These are phyloP conservation scores for Alaudala cheleensis DNA, from an alignment of 2,113 vertebrate genomes.

Conservation along the genomic window DNA sequence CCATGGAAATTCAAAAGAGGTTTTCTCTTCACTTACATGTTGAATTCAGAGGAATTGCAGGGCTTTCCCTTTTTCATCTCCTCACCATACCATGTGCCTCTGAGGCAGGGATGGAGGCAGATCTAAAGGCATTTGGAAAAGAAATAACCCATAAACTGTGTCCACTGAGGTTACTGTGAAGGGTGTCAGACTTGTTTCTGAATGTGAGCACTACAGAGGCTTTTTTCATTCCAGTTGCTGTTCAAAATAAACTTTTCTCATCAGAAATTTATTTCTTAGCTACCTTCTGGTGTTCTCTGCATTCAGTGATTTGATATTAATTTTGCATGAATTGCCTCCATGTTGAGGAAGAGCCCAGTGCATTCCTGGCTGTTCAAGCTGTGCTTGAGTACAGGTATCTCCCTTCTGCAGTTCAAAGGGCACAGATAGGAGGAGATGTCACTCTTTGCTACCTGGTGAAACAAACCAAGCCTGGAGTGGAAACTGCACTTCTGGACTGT, in stretches of 20 bases:
- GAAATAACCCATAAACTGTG: not conserved
- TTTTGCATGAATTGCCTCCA: not conserved
- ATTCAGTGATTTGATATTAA: not conserved
- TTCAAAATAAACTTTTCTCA: conserved; percentile 47
- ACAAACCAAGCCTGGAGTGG: not conserved
- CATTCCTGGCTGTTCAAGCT: not conserved
- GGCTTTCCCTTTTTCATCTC: not conserved
- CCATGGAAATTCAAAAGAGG: not conserved
- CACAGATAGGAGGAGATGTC: not conserved
- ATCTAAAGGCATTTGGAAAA: not conserved
- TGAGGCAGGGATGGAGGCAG: not conserved
- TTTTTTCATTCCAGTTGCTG: conserved; percentile 8
- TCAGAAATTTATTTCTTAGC: not conserved
- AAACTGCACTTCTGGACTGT: not conserved
- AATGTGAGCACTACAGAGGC: not conserved
- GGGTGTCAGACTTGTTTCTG: not conserved
- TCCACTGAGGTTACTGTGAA: not conserved
- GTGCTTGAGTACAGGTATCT: not conserved
- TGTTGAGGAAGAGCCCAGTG: not conserved
- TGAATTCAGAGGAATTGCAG: not conserved
- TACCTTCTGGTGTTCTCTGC: not conserved
- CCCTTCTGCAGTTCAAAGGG: not conserved
- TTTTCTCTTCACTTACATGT: not conserved
- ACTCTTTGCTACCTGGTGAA: not conserved
- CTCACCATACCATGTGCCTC: not conserved